Conservation (phyloP, 2,113 vertebrate species). For the Hemicordylus capensis region DNA sequence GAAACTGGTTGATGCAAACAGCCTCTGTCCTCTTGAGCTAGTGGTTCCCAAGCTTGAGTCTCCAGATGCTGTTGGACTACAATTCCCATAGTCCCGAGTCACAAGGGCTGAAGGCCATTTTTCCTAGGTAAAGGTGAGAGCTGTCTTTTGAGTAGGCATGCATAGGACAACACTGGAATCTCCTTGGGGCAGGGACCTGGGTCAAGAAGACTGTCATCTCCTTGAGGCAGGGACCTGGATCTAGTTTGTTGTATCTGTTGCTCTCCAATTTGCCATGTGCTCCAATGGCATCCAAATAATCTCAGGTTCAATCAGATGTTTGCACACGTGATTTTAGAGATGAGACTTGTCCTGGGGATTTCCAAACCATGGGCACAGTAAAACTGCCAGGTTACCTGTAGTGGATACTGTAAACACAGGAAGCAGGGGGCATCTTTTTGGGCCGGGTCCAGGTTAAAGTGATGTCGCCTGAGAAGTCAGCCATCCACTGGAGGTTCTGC, state of each 20-base stretch:
- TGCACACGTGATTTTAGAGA: background rate
- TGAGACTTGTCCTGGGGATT: background rate
- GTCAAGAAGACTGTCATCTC: background rate
- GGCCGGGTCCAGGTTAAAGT: constrained; percentile 92
- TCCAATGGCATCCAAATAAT: background rate
- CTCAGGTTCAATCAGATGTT: background rate
- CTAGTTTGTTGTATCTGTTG: background rate
- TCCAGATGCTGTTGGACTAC: too few species aligned
- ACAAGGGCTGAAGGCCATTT: too few species aligned
- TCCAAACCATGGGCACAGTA: too few species aligned
- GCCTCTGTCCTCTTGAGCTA: background rate
- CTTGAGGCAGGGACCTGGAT: background rate
- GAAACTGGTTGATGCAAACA: background rate
- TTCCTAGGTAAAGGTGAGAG: too few species aligned
- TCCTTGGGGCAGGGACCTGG: too few species aligned
- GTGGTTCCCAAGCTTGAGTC: too few species aligned
- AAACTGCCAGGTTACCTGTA: constrained; percentile 81
- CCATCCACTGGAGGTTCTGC: constrained; percentile 94
- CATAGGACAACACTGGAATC: too few species aligned
- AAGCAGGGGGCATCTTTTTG: constrained; percentile 87
- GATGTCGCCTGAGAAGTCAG: constrained; percentile 86
- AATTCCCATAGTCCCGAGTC: too few species aligned
- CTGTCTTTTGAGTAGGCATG: too few species aligned
- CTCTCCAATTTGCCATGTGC: too few species aligned
- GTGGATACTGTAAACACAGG: constrained; percentile 89